Evolutionary conservation across 2,797 vertebrate genomes (phyloP), one percentile per base, ranked within the genome.

Genomic region (Eremophila alpestris): DNA sequence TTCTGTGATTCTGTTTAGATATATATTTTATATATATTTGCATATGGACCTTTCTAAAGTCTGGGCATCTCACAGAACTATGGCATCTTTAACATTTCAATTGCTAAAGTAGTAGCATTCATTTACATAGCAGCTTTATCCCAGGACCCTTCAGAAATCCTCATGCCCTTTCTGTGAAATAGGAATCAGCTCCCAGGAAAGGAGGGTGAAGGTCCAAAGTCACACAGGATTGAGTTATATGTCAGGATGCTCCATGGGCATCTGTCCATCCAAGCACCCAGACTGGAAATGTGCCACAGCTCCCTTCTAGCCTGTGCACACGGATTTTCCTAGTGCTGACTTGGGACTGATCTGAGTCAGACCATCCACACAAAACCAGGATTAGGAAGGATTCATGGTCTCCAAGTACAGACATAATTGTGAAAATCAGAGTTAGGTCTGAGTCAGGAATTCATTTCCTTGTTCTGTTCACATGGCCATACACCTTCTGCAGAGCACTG

Each of bases 181-280:
- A 54, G 15, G 12, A 70, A n/a, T 46, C 55, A 43, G 51, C 20
- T 79, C 69, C 56, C 58, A 64, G 48, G 20, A 85, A 38, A 58
- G 56, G 34, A 52, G 6, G 51, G 17, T 27, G 29, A 59, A 60
- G 41, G 63, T 67, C 16, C 4, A 4, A 51, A 29, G 52, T 27
- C 59, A 48, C 26, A 15, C 20, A 45, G 56, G 2, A 18, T 55
- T 59, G 45, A 30, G 43, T 52, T 71, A 2, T 5, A 4, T 48
- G 45, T 4, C 29, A 20, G 38, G 29, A 4, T 52, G 11, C 27
- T 86, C 10, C 0, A 0, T 27, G 40, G n/a, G 10, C 45, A 48
- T 32, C 36, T n/a, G 22, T 67, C 45, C 60, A 49, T 10, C 45
- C 58, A 24, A 13, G 16, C 56, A 45, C 9, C 6, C 51, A 46